Evolutionary conservation across 2,888 invertebrate species (phyloP).

Genomic region (Epinotia ramella): DNA sequence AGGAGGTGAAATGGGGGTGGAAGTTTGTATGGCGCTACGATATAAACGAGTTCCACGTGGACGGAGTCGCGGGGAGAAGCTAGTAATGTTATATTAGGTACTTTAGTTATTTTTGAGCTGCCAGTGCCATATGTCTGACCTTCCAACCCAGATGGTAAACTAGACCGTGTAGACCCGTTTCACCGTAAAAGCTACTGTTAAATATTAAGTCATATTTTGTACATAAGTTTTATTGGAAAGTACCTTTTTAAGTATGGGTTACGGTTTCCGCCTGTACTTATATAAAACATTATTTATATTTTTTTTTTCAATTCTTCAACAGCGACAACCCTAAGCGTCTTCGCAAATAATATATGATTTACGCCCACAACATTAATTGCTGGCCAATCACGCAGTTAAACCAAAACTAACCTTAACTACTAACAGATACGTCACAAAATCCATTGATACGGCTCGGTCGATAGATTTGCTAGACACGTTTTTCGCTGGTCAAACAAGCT

Average conservation of each 20-base stretch:
- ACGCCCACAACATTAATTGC: constrained; percentile 38
- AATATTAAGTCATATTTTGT: no score
- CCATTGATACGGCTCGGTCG: background rate
- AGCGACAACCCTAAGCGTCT: constrained; percentile 29
- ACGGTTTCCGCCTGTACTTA: background rate
- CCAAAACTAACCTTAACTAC: constrained; percentile 20
- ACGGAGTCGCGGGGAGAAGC: no score
- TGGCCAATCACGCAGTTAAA: background rate
- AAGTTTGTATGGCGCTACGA: no score
- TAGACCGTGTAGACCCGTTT: no score
- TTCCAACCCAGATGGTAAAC: no score
- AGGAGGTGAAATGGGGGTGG: no score
- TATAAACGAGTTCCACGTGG: no score
- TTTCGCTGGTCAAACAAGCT: background rate
- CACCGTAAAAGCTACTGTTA: no score
- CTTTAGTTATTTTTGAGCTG: no score
- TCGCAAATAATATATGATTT: constrained; percentile 40
- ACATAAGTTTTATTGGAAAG: no score
- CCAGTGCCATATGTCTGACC: no score
- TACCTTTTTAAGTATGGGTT: background rate
- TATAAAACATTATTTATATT: background rate
- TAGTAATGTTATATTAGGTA: no score
- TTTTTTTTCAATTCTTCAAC: background rate
- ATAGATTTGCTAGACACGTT: constrained; percentile 16
- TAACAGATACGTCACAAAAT: constrained; percentile 3